These are phyloP conservation scores for Aythya baeri DNA, from an alignment of 2,113 vertebrate species.

Conservation along the genomic window DNA sequence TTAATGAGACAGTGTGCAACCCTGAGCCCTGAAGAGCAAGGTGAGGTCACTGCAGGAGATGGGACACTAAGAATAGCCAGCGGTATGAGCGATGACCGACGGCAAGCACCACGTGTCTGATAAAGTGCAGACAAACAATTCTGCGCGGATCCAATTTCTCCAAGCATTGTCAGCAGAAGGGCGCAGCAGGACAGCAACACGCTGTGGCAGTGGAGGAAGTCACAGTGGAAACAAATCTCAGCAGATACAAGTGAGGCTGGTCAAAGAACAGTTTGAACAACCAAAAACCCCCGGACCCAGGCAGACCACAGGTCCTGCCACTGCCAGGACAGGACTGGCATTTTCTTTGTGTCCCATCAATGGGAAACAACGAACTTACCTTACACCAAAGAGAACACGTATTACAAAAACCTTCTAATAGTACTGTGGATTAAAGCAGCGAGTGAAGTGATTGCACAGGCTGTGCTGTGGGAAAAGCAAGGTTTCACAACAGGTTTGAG, in stretches of 20 bases:
- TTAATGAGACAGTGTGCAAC: neutral
- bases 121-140: neutral
- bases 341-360: neutral
- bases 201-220: neutral
- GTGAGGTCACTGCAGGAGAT: neutral
- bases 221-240: neutral
- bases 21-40: neutral
- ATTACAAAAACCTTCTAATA: neutral
- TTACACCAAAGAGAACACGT: neutral
- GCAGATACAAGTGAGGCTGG: neutral
- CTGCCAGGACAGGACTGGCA: too few species aligned
- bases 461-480: neutral
- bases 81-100: accelerated
- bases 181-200: neutral
- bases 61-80: neutral
- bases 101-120: neutral
- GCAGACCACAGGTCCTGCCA: neutral
- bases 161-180: neutral
- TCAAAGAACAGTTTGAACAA: neutral
- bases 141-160: neutral
- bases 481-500: neutral
- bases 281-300: neutral
- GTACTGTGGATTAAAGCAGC: neutral
- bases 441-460: neutral
- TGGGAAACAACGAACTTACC: neutral